Percentiles rank a stretch among this genome's conserved stretches.
These are phyloP conservation scores for Chanos chanos DNA, from an alignment of 2,797 vertebrate species.

Conservation along the genomic window DNA sequence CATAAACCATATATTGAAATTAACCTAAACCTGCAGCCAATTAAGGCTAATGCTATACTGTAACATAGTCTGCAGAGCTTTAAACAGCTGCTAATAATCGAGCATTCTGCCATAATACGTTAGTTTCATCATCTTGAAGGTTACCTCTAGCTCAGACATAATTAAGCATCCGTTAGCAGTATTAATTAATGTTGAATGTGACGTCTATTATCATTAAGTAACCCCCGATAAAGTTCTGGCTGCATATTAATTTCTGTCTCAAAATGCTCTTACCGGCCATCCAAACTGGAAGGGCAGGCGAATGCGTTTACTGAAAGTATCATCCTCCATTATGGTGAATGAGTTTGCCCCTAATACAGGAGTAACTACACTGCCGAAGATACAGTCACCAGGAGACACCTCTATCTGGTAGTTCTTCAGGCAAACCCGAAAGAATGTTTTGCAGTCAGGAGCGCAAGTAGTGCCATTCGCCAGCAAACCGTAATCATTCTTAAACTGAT, in stretches of 20 bases:
- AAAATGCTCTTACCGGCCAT: constrained; percentile 90
- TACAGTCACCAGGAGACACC: constrained; percentile 89
- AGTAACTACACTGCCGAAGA: constrained; percentile 88
- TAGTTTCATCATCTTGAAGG: no score
- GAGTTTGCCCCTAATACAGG: constrained; percentile 87
- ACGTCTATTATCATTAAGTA: no score
- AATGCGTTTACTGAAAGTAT: constrained; percentile 77
- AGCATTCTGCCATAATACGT: no score
- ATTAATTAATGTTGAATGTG: no score
- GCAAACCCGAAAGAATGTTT: constrained; percentile 95
- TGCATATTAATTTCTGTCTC: neutral
- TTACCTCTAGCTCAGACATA: no score
- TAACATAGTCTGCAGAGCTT: no score
- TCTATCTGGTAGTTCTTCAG: constrained; percentile 94
- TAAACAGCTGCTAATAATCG: no score
- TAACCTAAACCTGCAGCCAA: constrained; percentile 6
- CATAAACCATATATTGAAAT: constrained; percentile 20
- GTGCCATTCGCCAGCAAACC: constrained; percentile 84
- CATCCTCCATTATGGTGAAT: constrained; percentile 78
- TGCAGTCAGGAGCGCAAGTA: constrained; percentile 82
- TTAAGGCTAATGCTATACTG: constrained; percentile 16
- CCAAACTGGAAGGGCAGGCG: constrained; percentile 92
- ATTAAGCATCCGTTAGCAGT: no score
- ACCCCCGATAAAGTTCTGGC: neutral
- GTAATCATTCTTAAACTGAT: constrained; percentile 88